Evolutionary conservation across 2,888 invertebrate species (phyloP), one percentile per base, ranked within the genome.

Genomic region (Drosophila conformis): DNA sequence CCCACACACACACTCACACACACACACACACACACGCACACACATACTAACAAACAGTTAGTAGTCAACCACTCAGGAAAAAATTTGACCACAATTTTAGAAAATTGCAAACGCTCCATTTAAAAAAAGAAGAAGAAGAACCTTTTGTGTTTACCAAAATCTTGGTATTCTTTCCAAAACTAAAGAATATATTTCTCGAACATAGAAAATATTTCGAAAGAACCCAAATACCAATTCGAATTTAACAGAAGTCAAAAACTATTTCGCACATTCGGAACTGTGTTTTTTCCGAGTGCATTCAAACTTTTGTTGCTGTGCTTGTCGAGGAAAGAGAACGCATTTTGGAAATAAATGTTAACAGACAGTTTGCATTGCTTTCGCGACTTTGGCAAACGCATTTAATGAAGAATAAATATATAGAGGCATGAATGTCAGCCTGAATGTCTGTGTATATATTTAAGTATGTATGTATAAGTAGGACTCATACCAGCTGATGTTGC

Each of bases 321-420:
- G 31, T 27, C 27, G 27, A 21, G 35, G 35, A 15, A 27, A 4
- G 36, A n/a, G 54, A 61, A 63, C 68, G 58, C 53, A 73, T 74
- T 67, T 74, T 56, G 46, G 21, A 73, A 52, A 73, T 58, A 49
- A 61, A 74, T 67, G 74, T 74, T 82, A 80, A 82, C 83, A 76
- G 71, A 82, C 82, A 80, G 69, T 82, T 82, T 76, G 73, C 76
- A 82, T 65, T 71, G 78, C 73, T 80, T 33, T 51, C 57, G 31
- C 40, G 49, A 42, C 68, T 68, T 49, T 33, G 33, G 36, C n/a
- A 59, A 54, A 72, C 65, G 69, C 71, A 67, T 69, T 71, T 65
- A 69, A 60, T 68, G 73, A 67, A 70, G 67, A 76, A 80, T 54
- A 61, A 42, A 63, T 40, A 57, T 18, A 38, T 29, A 8, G 15